Percentiles rank a stretch among this genome's conserved stretches.
phyloP scores from a whole-genome alignment of 2,797 vertebrate genomes.

The Setipinna tenuifilis region DNA sequence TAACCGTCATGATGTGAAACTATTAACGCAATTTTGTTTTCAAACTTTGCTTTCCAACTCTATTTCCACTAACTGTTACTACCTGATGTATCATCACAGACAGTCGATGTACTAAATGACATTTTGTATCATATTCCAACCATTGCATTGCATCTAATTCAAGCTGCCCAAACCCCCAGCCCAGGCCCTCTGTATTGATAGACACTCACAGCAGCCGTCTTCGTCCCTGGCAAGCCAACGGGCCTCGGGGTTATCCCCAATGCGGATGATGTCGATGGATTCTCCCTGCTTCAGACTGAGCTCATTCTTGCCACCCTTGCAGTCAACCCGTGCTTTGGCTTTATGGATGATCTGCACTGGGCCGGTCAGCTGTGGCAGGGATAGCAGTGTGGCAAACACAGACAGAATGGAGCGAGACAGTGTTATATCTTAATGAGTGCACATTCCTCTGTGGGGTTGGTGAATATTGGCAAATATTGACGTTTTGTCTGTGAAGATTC shows the following conservation, averaged over 20 bases:
- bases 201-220: conserved; percentile 83
- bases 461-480: background rate
- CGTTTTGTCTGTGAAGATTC: too few species aligned
- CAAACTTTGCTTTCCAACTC: background rate
- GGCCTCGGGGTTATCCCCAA: conserved; percentile 83
- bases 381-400: background rate
- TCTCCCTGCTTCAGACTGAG: conserved; percentile 77
- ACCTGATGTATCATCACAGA: too few species aligned
- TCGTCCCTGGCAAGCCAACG: conserved; percentile 83
- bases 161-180: background rate
- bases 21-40: background rate
- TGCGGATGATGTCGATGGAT: conserved; percentile 78
- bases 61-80: background rate
- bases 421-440: background rate
- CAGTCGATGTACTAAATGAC: too few species aligned
- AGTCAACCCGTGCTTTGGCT: conserved; percentile 70
- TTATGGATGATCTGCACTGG: conserved; percentile 74
- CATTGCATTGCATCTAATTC: background rate
- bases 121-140: too few species aligned
- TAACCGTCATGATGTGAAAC: background rate
- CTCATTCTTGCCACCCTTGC: conserved; percentile 79
- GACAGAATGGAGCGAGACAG: background rate
- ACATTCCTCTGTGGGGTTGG: background rate
- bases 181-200: background rate
- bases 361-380: conserved; percentile 65